Conservation (phyloP, 2,888 invertebrate genomes). For the Dascillus cervinus region DNA sequence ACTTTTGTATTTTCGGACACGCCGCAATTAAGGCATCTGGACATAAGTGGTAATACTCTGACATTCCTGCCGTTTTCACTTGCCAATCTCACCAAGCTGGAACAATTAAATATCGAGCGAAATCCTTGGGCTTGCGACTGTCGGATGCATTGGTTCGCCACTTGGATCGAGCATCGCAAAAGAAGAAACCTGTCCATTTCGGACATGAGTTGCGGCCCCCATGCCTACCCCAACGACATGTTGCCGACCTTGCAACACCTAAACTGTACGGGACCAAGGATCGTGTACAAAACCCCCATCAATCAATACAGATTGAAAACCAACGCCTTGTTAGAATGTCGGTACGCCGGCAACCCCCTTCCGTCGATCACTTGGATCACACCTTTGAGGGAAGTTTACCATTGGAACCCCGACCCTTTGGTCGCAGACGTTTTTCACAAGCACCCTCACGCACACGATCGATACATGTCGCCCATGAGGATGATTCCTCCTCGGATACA, state of each 20-base stretch:
- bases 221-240: conserved; percentile 62
- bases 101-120: conserved; percentile 57
- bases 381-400: conserved; percentile 61
- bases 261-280: conserved; percentile 59
- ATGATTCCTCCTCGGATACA: conserved; percentile 50
- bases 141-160: conserved; percentile 69
- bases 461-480: conserved; percentile 40
- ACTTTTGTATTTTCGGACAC: conserved; percentile 56
- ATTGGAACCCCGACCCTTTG: conserved; percentile 69
- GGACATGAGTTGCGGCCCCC: conserved; percentile 56
- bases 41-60: conserved; percentile 64
- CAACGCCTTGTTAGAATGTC: conserved; percentile 68
- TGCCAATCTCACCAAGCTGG: conserved; percentile 53
- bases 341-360: conserved; percentile 65
- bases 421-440: conserved; percentile 59
- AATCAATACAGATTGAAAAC: conserved; percentile 56
- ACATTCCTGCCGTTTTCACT: conserved; percentile 64
- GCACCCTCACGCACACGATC: conserved; percentile 57
- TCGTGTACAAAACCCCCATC: conserved; percentile 54
- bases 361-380: conserved; percentile 85
- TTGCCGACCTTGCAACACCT: conserved; percentile 61
- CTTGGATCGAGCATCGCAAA: conserved; percentile 52
- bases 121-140: conserved; percentile 87
- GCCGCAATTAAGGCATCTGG: conserved; percentile 52
- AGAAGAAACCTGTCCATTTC: conserved; percentile 44